Base-by-base conservation (phyloP, 2,888 invertebrate genomes). In the Apotomis turbidana region DNA sequence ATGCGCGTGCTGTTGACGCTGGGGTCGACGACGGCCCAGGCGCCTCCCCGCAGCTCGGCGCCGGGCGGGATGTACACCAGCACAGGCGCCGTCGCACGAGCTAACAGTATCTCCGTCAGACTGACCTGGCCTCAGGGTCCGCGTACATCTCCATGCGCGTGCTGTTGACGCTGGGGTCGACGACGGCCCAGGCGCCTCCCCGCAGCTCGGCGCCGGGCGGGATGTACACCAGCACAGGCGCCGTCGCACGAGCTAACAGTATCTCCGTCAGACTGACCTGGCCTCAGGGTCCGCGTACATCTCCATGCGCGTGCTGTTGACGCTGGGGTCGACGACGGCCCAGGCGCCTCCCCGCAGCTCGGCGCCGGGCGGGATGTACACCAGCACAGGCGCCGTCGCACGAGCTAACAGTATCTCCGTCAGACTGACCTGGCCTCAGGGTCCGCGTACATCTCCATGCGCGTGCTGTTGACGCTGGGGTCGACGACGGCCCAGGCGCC, bases 391-490 rank as follows among this genome's bases (percentile, higher is more conserved):
- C 44, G 44, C 44, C 36, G 27, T 57, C 36, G 8, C 15, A 9
- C 6, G 6, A 5, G 9, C 27, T 27, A 27, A 27, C 27, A 27
- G 27, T 27, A 27, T 27, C 27, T 27, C 27, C 27, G 2, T 46
- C 27, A 9, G 8, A 4, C 78, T 76, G 36, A 96, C 96, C 95
- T 95, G 76, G 97, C 96, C 61, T 98, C 97, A 0, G 96, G 96
- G 91, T 99, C 99, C 0, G 99, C 99, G 86, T 99, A 99, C 96
- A 99, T 98, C 93, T 99, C 99, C 97, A 99, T 99, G 80, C 97
- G 95, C n/a, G 96, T 94, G 36, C 96, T 95, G 93, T 99, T 99
- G 85, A 99, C 41, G 59, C 57, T 55, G 44, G 15, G 6, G 27
- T 27, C 51, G 10, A 36, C 12, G 36, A 51, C 51, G n/a, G 59